Evolutionary conservation across 2,797 vertebrate genomes (phyloP).

Genomic region (Morus bassanus): DNA sequence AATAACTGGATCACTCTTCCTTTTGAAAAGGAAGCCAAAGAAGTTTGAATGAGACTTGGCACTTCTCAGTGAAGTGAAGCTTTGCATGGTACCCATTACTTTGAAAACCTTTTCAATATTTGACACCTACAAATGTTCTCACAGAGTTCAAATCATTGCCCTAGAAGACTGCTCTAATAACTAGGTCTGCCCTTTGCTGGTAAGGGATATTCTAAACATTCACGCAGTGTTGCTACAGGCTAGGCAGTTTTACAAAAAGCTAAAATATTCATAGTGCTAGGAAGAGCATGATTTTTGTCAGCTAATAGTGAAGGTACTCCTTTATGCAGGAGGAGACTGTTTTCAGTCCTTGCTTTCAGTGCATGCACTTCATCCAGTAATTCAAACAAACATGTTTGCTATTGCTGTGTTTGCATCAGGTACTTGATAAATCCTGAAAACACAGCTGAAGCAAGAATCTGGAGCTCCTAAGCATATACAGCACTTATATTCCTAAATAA

Average conservation of each 20-base stretch:
- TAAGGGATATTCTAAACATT: not conserved
- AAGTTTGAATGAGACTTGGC: not conserved
- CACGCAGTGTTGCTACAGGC: not conserved
- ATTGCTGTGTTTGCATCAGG: accelerated
- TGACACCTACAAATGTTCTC: not conserved
- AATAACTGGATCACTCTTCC: not conserved
- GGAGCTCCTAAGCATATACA: not conserved
- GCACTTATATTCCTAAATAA: not conserved
- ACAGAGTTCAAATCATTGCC: not conserved
- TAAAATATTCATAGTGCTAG: not conserved
- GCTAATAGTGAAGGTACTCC: not conserved
- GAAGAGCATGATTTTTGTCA: not conserved
- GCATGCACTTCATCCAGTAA: not conserved
- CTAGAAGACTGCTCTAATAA: not conserved
- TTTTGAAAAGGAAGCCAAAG: not conserved
- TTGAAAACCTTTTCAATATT: not conserved
- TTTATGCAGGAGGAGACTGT: not conserved
- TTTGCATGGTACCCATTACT: not conserved
- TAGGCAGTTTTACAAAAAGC: not conserved
- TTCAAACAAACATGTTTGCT: not conserved
- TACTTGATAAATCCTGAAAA: not conserved
- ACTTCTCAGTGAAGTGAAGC: not conserved
- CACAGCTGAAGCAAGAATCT: not conserved
- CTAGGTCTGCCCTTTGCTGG: not conserved
- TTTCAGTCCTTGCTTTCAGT: not conserved